Percentiles rank a stretch among this genome's conserved stretches.
These are phyloP conservation scores for Eudyptes chrysolophus DNA, from an alignment of 2,113 vertebrate genomes.

Conservation along the genomic window DNA sequence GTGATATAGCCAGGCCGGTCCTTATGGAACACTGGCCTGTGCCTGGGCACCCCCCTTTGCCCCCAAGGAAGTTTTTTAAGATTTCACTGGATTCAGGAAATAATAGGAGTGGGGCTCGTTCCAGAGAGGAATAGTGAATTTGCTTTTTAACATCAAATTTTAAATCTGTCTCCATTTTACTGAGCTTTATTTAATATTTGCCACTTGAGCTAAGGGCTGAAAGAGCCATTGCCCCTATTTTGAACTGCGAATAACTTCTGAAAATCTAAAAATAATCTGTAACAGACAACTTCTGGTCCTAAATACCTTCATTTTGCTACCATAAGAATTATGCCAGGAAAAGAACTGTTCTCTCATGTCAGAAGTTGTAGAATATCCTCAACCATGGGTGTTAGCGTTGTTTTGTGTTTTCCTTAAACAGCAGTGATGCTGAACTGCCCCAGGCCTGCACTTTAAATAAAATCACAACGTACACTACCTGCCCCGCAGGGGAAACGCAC, in stretches of 20 bases:
- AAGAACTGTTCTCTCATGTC: not conserved
- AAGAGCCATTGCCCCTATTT: not conserved
- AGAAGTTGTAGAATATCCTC: too few species aligned
- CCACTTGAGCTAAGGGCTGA: not conserved
- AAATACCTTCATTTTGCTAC: not conserved
- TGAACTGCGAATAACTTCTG: not conserved
- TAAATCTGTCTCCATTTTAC: not conserved
- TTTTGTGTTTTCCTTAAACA: not conserved
- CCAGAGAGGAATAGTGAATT: not conserved
- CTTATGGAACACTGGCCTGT: not conserved
- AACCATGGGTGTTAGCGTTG: accelerated
- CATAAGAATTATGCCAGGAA: accelerated
- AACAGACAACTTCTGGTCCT: too few species aligned
- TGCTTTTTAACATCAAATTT: not conserved
- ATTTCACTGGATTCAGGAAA: not conserved
- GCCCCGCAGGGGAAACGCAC: accelerated
- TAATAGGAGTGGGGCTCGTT: not conserved
- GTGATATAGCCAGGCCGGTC: not conserved
- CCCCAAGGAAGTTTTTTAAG: not conserved
- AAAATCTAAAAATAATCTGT: not conserved
- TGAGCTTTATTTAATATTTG: not conserved
- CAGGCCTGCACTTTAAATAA: accelerated
- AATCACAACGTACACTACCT: accelerated
- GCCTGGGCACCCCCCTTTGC: not conserved
- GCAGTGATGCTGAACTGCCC: not conserved